Base-by-base conservation (phyloP, 2,113 vertebrate species). In the Stigmatopora nigra region DNA sequence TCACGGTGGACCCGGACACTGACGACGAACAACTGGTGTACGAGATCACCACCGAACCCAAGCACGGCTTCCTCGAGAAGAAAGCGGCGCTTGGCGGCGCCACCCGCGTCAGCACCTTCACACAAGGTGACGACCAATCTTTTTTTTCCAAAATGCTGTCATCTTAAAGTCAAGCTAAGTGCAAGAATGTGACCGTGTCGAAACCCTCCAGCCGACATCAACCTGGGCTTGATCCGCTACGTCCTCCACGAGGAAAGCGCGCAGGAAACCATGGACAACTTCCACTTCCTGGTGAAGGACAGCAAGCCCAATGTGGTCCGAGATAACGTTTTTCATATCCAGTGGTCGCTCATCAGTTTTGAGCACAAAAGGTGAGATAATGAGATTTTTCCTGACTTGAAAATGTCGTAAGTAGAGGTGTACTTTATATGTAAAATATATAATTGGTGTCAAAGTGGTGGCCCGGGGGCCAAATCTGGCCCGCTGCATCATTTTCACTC, bases 281-380 rank as follows among this genome's bases (percentile, higher is more conserved):
- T 99, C 77, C 92, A 93, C 82, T 99, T 99, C 71, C 91, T 95
- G 11, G 95, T 99, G 60, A 95, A 92, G 82, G 97, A 99, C 87
- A 92, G 92, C 87, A 97, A 94, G 67, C 95, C 95, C 71, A 97
- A 92, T 0, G 80, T 95, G 68, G 94, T 98, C 85, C 84, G 68
- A 0, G 91, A 92, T 84, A 98, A 98, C 5, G 31, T 93, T 68
- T 99, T 98, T 85, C 95, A 97, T 52, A n/a, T 99, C 70, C 96
- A 94, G 89, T 99, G 96, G 96, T 97, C 96, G 0, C 91, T 97
- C 68, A 93, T 99, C 91, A 94, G 93, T 89, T 98, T 99, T 62
- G 80, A 92, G 3, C 73, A 93, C 64, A 76, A 77, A 72, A 98
- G 94, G 97, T 99, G 15, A 0, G 72, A 41, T 14, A 31, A 3